Percentiles rank a stretch among this genome's conserved stretches.
phyloP scores from a whole-genome alignment of 2,797 vertebrate species.

The Lacerta viridis region DNA sequence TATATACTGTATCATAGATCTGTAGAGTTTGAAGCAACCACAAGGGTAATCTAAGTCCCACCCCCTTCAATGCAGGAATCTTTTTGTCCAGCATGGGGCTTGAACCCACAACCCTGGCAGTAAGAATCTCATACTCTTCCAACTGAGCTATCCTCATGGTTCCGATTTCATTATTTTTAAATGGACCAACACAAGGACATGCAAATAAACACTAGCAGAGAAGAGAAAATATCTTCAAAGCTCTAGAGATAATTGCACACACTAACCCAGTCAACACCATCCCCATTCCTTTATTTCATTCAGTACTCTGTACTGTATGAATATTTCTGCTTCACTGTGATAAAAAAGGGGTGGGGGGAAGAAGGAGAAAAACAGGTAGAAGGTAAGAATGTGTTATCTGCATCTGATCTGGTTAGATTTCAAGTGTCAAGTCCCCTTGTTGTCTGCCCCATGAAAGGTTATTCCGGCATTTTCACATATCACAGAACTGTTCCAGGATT shows the following conservation, averaged over 20 bases:
- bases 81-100: no score
- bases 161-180: background rate
- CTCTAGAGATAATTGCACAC: background rate
- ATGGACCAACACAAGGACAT: background rate
- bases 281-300: background rate
- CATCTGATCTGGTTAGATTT: background rate
- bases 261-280: background rate
- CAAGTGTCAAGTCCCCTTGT: background rate
- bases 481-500: background rate
- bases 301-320: background rate
- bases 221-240: background rate
- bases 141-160: no score
- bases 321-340: background rate
- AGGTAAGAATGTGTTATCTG: background rate
- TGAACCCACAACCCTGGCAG: no score
- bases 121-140: no score
- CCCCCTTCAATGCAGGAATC: no score
- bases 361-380: background rate
- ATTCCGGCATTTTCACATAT: background rate
- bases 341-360: background rate
- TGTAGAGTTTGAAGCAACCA: no score
- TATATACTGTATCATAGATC: no score
- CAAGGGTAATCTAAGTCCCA: no score
- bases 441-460: background rate
- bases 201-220: background rate